Conservation (phyloP, 2,113 vertebrate species). For the Stomatorhinus ivindoensis region DNA sequence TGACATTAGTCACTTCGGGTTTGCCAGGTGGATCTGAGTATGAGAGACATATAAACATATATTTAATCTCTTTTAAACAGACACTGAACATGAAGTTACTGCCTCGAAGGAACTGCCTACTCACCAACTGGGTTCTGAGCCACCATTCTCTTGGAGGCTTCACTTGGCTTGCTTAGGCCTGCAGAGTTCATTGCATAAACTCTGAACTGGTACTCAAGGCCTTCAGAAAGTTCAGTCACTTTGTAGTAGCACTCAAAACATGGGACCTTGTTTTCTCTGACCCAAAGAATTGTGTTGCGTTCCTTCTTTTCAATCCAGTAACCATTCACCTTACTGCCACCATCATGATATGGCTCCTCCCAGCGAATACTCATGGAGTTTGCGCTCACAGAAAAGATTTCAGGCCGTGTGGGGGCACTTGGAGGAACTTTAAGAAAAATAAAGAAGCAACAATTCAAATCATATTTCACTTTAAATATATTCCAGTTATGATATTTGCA, state of each 20-base stretch:
- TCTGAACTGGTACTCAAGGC: constrained; percentile 94
- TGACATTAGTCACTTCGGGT: constrained; percentile 87
- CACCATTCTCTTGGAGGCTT: constrained; percentile 84
- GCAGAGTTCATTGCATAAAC: constrained; percentile 91
- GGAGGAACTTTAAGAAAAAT: constrained; percentile 70
- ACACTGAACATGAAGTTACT: background rate
- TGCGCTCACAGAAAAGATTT: constrained; percentile 72
- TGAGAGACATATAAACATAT: background rate
- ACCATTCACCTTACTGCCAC: constrained; percentile 90
- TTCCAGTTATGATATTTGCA: background rate
- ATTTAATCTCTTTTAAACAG: background rate
- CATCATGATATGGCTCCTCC: constrained; percentile 96
- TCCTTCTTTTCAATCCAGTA: constrained; percentile 99
- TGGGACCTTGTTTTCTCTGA: constrained; percentile 92
- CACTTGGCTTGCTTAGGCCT: constrained; percentile 93
- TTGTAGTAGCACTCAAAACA: constrained; percentile 87
- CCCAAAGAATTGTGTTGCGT: constrained; percentile 94
- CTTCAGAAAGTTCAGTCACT: constrained; percentile 76
- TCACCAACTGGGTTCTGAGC: constrained; percentile 97
- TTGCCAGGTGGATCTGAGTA: constrained; percentile 77
- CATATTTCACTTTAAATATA: background rate
- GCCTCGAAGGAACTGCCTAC: constrained; percentile 36
- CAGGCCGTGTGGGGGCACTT: constrained; percentile 82
- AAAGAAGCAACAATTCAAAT: constrained; percentile 11
- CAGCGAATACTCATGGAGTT: constrained; percentile 83